Evolutionary conservation across 1,140 invertebrate species (phyloP).

Genomic region (Dreissena polymorpha): DNA sequence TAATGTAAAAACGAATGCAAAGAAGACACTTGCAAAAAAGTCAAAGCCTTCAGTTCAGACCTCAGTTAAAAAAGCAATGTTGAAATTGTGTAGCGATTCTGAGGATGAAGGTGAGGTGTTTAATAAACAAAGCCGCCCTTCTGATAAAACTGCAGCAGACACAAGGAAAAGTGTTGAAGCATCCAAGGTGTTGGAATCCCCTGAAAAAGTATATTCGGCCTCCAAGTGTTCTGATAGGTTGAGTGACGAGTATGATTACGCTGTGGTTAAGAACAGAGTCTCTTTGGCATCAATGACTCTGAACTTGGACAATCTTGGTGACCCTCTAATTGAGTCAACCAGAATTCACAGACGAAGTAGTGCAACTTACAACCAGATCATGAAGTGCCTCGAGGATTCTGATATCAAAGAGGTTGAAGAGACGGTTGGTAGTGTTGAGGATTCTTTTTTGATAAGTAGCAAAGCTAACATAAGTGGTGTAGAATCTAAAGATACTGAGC

Average conservation of each 20-base stretch:
- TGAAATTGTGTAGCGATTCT: constrained; percentile 39
- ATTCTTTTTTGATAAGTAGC: not conserved
- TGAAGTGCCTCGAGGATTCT: constrained; percentile 6
- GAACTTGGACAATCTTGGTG: constrained; percentile 45
- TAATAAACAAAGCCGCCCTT: no score
- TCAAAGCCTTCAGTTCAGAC: not conserved
- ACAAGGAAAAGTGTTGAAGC: no score
- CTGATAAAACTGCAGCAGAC: no score
- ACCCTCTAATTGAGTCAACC: constrained; percentile 46
- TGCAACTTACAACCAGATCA: constrained; percentile 15
- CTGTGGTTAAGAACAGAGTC: constrained; percentile 36
- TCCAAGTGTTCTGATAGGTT: not conserved
- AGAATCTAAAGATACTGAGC: not conserved
- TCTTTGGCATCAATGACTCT: constrained; percentile 2
- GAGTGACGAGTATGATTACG: constrained; percentile 10
- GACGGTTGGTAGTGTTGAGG: not conserved
- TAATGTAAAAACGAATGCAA: not conserved
- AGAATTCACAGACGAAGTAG: constrained; percentile 54
- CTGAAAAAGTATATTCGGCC: no score
- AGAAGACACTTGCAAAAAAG: not conserved
- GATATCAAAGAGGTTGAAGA: not conserved
- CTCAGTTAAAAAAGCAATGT: constrained; percentile 1
- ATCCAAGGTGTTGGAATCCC: no score
- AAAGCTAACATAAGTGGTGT: not conserved
- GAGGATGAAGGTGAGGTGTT: constrained; percentile 4